phyloP scores from a whole-genome alignment of 2,797 vertebrate genomes.

The Anguilla marmorata region DNA sequence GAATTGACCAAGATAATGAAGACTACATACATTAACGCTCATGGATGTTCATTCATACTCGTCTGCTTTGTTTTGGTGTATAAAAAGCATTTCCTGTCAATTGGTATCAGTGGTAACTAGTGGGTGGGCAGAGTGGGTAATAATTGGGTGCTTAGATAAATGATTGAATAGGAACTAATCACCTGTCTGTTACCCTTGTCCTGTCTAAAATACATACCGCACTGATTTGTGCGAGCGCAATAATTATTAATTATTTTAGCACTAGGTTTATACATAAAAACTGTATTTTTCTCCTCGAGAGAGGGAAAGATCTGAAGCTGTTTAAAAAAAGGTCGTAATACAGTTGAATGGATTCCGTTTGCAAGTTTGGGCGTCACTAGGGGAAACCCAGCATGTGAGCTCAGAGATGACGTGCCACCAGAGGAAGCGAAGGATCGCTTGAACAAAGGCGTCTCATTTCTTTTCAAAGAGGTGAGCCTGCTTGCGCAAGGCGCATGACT shows the following conservation, averaged over 20 bases:
- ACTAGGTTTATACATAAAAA: background rate
- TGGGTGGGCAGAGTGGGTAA: background rate
- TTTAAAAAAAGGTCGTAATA: background rate
- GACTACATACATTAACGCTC: background rate
- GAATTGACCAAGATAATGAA: background rate
- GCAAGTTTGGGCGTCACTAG: background rate
- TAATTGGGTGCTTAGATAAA: background rate
- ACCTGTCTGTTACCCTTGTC: background rate
- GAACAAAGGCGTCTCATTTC: slow-evolving; percentile 10
- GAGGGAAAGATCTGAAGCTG: background rate
- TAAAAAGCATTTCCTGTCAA: background rate
- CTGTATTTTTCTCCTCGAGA: background rate
- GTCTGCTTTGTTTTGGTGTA: background rate
- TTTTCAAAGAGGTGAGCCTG: slow-evolving; percentile 15
- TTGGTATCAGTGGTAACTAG: background rate
- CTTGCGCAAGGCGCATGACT: background rate
- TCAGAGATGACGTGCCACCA: slow-evolving; percentile 9
- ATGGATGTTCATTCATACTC: background rate
- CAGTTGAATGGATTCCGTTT: background rate
- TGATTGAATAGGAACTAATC: background rate
- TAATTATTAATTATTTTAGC: background rate
- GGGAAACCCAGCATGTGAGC: slow-evolving; percentile 22
- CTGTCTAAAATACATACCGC: background rate
- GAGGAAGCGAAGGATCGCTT: background rate
- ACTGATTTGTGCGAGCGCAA: background rate